Evolutionary conservation across 2,113 vertebrate species (phyloP).

Genomic region (Epinephelus moara): DNA sequence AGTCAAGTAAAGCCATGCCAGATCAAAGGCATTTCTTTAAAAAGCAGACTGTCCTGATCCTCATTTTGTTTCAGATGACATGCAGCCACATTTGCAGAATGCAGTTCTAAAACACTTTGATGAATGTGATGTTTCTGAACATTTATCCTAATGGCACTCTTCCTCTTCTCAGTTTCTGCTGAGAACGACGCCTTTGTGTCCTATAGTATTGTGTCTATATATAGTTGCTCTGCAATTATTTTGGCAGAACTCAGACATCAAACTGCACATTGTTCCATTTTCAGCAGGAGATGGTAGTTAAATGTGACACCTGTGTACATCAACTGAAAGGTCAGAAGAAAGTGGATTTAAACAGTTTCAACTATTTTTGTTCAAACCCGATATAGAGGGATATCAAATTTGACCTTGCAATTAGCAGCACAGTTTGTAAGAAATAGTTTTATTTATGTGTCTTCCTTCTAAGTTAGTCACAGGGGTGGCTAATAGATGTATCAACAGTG

Average conservation of each 20-base stretch:
- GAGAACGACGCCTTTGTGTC: neutral
- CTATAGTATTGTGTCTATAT: neutral
- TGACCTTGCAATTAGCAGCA: neutral
- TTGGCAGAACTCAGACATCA: conserved; percentile 9
- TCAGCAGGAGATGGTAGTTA: neutral
- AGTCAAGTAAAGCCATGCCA: conserved; percentile 18
- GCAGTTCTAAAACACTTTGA: conserved; percentile 26
- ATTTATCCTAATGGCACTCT: neutral
- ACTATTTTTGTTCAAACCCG: conserved; percentile 5
- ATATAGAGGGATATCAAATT: neutral
- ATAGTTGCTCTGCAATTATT: neutral
- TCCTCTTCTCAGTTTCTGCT: neutral
- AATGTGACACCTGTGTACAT: neutral
- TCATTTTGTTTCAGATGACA: conserved; percentile 14
- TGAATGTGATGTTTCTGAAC: conserved; percentile 34
- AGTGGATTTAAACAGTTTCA: neutral
- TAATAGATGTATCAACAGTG: neutral
- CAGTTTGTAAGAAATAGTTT: conserved; percentile 4
- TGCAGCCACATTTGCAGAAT: conserved; percentile 15
- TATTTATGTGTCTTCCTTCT: conserved; percentile 14
- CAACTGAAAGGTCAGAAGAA: neutral
- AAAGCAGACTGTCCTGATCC: conserved; percentile 25
- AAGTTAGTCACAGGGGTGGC: neutral
- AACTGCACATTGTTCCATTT: neutral
- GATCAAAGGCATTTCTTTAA: conserved; percentile 33